phyloP scores from a whole-genome alignment of 2,888 invertebrate genomes.

The Drosophila stalkeri region DNA sequence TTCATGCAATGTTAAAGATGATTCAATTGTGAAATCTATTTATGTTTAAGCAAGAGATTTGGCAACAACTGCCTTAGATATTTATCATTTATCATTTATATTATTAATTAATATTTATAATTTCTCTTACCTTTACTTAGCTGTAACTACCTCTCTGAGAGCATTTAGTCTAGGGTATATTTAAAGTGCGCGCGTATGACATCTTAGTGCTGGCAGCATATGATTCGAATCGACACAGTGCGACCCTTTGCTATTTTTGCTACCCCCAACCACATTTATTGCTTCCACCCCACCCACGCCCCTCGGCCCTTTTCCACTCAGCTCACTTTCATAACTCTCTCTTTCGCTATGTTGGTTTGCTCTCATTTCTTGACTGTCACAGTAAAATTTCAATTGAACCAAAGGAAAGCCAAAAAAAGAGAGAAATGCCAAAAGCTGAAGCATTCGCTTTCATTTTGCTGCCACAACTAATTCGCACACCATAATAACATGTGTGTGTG shows the following conservation, averaged over 20 bases:
- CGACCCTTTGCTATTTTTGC: slow-evolving; percentile 32
- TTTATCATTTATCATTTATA: no score
- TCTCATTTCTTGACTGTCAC: slow-evolving; percentile 40
- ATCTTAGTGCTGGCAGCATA: slow-evolving; percentile 49
- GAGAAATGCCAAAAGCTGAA: slow-evolving; percentile 39
- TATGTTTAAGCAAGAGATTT: no score
- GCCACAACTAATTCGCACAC: slow-evolving; percentile 82
- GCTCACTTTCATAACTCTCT: slow-evolving; percentile 5
- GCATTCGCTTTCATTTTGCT: slow-evolving; percentile 67
- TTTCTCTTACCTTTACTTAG: no score
- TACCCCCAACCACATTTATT: not conserved
- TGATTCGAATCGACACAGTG: slow-evolving; percentile 41
- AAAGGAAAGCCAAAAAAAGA: slow-evolving; percentile 40
- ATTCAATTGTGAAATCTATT: no score
- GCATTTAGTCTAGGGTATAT: slow-evolving; percentile 16
- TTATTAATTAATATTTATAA: no score
- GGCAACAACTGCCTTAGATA: no score
- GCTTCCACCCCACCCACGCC: not conserved
- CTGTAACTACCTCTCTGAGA: not conserved
- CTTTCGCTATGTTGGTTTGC: not conserved
- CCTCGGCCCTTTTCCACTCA: not conserved
- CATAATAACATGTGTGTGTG: slow-evolving; percentile 52
- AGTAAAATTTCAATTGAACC: slow-evolving; percentile 72
- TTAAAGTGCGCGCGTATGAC: slow-evolving; percentile 32
- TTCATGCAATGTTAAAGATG: not conserved